These are phyloP conservation scores for Perognathus longimembris DNA, from an alignment of 2,113 vertebrate genomes.

Conservation along the genomic window DNA sequence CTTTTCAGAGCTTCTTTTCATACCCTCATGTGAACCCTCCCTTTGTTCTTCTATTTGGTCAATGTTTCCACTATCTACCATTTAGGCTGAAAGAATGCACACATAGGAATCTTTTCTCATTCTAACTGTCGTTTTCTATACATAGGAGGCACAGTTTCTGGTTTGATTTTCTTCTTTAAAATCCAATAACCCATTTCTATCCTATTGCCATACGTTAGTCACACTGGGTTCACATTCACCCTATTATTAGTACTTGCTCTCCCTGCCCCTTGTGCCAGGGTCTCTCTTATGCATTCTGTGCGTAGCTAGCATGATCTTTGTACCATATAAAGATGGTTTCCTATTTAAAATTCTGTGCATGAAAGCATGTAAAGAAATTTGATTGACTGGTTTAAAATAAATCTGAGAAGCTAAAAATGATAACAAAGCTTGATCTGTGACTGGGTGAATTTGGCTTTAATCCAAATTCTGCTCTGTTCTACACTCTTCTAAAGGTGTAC, in stretches of 20 bases:
- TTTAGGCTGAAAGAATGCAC: background rate
- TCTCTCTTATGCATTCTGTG: background rate
- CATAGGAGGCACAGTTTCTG: background rate
- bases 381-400: background rate
- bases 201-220: background rate
- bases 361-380: background rate
- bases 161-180: background rate
- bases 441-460: background rate
- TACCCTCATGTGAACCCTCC: accelerated
- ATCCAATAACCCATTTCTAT: background rate
- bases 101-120: background rate
- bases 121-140: background rate
- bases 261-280: background rate
- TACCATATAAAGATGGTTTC: background rate
- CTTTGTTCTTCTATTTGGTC: background rate
- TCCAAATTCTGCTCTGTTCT: background rate
- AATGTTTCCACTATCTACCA: background rate
- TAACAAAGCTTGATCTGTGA: background rate
- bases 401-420: background rate
- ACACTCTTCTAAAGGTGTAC: background rate
- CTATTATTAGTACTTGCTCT: background rate
- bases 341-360: background rate
- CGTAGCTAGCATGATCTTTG: background rate
- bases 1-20: background rate
- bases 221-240: background rate